Conservation (phyloP, 1,140 invertebrate species). For the Carposina sasakii region DNA sequence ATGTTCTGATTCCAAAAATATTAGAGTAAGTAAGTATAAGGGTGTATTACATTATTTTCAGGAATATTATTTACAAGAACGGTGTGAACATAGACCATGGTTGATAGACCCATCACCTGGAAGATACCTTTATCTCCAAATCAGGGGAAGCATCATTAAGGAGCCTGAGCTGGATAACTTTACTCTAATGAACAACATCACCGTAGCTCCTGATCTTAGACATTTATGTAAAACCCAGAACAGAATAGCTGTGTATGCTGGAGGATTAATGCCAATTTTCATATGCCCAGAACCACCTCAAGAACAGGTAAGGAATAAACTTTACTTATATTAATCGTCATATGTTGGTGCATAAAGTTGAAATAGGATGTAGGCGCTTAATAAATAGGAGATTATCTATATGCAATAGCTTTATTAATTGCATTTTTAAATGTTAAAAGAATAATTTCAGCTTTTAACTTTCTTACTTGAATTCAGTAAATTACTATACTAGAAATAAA, state of each 20-base stretch:
- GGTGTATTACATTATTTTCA: too few species aligned
- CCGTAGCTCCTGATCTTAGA: slow-evolving; percentile 63
- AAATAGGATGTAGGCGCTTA: too few species aligned
- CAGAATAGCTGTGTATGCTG: slow-evolving; percentile 81
- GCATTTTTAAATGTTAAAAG: too few species aligned
- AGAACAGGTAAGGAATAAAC: slow-evolving; percentile 51
- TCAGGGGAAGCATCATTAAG: slow-evolving; percentile 76
- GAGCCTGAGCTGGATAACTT: slow-evolving; percentile 68
- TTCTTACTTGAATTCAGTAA: too few species aligned
- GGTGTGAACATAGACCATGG: slow-evolving; percentile 84
- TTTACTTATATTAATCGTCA: slow-evolving; percentile 7
- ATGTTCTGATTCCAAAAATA: too few species aligned
- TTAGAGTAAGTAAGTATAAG: too few species aligned
- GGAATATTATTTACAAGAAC: slow-evolving; percentile 76
- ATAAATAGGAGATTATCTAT: too few species aligned
- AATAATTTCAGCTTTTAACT: too few species aligned
- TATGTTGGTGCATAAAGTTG: too few species aligned
- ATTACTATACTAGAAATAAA: too few species aligned
- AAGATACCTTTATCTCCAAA: slow-evolving; percentile 81
- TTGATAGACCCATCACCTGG: slow-evolving; percentile 83
- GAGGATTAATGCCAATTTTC: slow-evolving; percentile 76
- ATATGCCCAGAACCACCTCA: slow-evolving; percentile 79
- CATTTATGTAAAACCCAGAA: slow-evolving; percentile 79
- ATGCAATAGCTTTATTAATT: too few species aligned
- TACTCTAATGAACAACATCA: slow-evolving; percentile 66